Percentiles rank a stretch among this genome's conserved stretches.
These are phyloP conservation scores for Octodonta nipae DNA, from an alignment of 2,888 invertebrate genomes.

Conservation along the genomic window DNA sequence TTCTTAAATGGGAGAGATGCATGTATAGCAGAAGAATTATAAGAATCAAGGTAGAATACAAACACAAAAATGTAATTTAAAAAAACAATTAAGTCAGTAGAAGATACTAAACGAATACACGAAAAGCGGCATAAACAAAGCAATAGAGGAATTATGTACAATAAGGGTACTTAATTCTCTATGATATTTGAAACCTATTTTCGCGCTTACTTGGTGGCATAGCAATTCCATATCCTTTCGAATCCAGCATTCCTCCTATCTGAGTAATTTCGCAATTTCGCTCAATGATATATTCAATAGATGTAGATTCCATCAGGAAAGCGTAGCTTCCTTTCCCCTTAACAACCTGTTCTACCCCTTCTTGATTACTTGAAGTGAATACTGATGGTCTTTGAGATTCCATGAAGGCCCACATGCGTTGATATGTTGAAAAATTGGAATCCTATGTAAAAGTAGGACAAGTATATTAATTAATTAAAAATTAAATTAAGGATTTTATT, in stretches of 20 bases:
- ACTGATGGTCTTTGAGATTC: slow-evolving; percentile 74
- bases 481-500: too few relatives aligned
- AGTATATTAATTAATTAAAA: neutral
- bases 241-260: slow-evolving; percentile 83
- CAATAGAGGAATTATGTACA: too few relatives aligned
- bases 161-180: too few relatives aligned
- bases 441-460: slow-evolving; percentile 44
- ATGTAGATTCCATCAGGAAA: slow-evolving; percentile 93
- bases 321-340: slow-evolving; percentile 81
- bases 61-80: too few relatives aligned
- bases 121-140: too few relatives aligned
- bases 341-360: slow-evolving; percentile 81
- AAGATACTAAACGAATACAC: too few relatives aligned
- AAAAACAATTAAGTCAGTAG: too few relatives aligned
- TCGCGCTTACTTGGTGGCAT: slow-evolving; percentile 80
- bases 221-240: slow-evolving; percentile 91
- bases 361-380: slow-evolving; percentile 71
- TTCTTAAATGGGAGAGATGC: too few relatives aligned
- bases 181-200: neutral
- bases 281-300: slow-evolving; percentile 87
- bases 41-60: too few relatives aligned
- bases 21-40: too few relatives aligned
- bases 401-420: slow-evolving; percentile 95
- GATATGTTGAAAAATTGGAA: slow-evolving; percentile 85
- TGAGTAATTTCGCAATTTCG: slow-evolving; percentile 81